A percentile compares a stretch with the other conserved stretches of the same genome.
phyloP scores from a whole-genome alignment of 2,797 vertebrate species.

The Acestrorhynchus altus region DNA sequence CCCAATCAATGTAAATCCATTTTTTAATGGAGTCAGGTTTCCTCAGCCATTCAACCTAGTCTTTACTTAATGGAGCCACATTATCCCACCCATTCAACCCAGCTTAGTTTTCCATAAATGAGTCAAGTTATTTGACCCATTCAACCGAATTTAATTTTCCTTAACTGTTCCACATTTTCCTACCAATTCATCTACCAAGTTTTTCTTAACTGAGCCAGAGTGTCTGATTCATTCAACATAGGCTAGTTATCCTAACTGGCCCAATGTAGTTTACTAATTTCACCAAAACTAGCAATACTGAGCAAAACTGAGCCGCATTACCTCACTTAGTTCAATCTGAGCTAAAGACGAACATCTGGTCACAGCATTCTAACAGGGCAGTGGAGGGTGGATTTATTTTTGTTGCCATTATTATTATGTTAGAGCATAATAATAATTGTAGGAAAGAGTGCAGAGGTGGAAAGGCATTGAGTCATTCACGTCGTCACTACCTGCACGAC shows the following conservation, averaged over 20 bases:
- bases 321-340: not conserved
- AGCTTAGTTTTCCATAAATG: not conserved
- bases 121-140: not conserved
- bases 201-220: too few species aligned
- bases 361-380: slow-evolving; percentile 23
- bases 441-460: slow-evolving; percentile 55
- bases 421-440: slow-evolving; percentile 60
- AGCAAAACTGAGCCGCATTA: not conserved
- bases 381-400: not conserved
- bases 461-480: slow-evolving; percentile 56
- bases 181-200: not conserved
- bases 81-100: not conserved
- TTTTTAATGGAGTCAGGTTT: too few species aligned
- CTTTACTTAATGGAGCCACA: not conserved
- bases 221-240: not conserved
- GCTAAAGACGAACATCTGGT: slow-evolving; percentile 26
- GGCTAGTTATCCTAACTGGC: not conserved
- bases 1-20: not conserved
- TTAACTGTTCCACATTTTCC: not conserved
- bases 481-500: slow-evolving; percentile 93
- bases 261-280: not conserved
- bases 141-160: not conserved
- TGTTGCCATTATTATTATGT: slow-evolving; percentile 61
- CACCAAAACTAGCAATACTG: not conserved
- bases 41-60: too few species aligned